Conservation (phyloP, 2,888 invertebrate genomes). For the Parapristionchus giblindavisi region DNA sequence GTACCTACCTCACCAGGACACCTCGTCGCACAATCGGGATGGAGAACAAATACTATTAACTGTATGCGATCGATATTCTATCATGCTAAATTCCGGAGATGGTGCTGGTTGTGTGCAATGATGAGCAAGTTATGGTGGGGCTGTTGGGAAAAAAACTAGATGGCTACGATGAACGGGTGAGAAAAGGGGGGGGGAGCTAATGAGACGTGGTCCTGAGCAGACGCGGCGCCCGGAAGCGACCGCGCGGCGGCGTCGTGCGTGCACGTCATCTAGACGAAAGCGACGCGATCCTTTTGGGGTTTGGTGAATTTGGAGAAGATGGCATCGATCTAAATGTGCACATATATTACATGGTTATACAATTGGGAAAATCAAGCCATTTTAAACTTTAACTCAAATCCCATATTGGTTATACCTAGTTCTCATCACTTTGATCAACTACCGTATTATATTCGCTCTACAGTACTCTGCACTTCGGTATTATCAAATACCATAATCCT, state of each 20-base stretch:
- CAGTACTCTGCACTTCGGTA: neutral
- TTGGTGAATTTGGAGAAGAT: constrained; percentile 60
- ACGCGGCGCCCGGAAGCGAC: too few species aligned
- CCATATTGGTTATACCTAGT: neutral
- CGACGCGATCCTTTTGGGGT: constrained; percentile 53
- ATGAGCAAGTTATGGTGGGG: neutral
- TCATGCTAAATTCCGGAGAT: constrained; percentile 29
- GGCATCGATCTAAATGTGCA: constrained; percentile 53
- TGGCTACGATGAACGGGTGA: constrained; percentile 29
- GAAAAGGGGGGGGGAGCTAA: neutral
- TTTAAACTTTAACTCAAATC: too few species aligned
- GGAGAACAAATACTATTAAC: constrained; percentile 21
- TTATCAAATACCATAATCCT: neutral
- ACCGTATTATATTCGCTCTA: too few species aligned
- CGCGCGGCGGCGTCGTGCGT: neutral
- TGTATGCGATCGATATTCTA: constrained; percentile 4
- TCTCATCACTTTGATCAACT: neutral
- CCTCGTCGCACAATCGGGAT: neutral
- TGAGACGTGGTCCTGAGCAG: constrained; percentile 19
- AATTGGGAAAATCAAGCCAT: too few species aligned
- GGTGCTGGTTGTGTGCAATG: too few species aligned
- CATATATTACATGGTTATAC: neutral
- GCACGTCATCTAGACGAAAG: constrained; percentile 43
- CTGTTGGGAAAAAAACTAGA: neutral
- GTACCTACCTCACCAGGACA: neutral